Base-by-base conservation (phyloP, 2,888 invertebrate genomes). In the Ischnura elegans region DNA sequence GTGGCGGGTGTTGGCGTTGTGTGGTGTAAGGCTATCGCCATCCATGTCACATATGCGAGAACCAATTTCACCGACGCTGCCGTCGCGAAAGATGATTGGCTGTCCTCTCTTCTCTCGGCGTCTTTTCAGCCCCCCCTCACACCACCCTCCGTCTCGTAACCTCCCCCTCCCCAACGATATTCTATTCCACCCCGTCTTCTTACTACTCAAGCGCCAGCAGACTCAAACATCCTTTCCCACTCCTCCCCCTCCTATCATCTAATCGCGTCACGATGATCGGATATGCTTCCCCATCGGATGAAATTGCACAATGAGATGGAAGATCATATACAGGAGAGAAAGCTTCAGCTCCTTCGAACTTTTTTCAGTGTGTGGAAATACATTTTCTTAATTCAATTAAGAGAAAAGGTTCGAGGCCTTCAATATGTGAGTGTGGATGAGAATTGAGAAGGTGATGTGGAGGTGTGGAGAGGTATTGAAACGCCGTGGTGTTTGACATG, bases 11-110 rank as follows among this genome's bases (percentile, higher is more conserved):
- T n/a, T n/a, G n/a, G n/a, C n/a, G n/a, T n/a, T n/a, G n/a, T n/a
- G n/a, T n/a, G n/a, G 21, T n/a, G 61, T 25, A 13, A 76, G 76
- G 76, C 29, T 21, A 76, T 76, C 76, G 76, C 76, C 29, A 76
- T 36, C 76, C 76, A 76, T 76, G 76, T 76, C 76, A 76, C 76
- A 76, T 76, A 76, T 76, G 76, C 76, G 36, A 76, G 76, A 76
- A 76, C 45, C 43, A 86, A 86, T 86, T 45, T 86, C 46, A 36
- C 76, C 66, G 29, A 29, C 25, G n/a, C 25, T 21, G 25, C 61
- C 61, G 76, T 36, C 76, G 76, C 36, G 76, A 51, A 51, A 76
- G 29, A 36, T 76, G 76, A 76, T 76, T 76, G 86, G 13, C 43
- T 86, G 25, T 86, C 86, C 46, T 36, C 36, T 0, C 8, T 2